Conservation (phyloP, 1,140 invertebrate genomes). For the Babylonia areolata region DNA sequence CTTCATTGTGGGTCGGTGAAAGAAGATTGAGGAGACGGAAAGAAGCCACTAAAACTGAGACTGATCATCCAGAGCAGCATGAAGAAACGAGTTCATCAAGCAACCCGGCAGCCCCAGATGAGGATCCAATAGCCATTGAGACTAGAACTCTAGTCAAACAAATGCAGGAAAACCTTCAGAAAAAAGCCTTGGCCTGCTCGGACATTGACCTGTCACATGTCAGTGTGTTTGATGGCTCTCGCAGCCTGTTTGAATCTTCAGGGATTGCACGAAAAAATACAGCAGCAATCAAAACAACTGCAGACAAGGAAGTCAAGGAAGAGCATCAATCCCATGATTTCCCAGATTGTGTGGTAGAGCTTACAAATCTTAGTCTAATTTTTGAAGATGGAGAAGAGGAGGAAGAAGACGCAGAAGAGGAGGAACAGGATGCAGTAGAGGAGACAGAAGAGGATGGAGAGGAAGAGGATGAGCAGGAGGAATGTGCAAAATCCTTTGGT, state of each 20-base stretch:
- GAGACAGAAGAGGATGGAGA: slow-evolving; percentile 13
- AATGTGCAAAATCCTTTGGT: neutral
- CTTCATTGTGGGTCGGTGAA: neutral
- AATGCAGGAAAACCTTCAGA: neutral
- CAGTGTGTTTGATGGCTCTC: neutral
- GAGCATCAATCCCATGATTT: neutral
- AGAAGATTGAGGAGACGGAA: neutral
- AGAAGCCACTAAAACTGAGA: neutral
- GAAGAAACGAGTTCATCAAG: neutral
- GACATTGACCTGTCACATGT: neutral
- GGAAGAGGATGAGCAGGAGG: neutral
- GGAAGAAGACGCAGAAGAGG: slow-evolving; percentile 33
- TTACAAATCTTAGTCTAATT: slow-evolving; percentile 35
- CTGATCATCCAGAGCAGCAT: neutral
- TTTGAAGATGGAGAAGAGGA: slow-evolving; percentile 45
- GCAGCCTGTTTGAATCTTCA: slow-evolving; percentile 26
- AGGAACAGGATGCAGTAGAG: slow-evolving; percentile 27
- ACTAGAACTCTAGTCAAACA: neutral
- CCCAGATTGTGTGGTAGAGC: neutral
- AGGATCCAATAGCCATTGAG: slow-evolving; percentile 1
- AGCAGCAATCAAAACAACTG: neutral
- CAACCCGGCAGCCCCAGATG: neutral
- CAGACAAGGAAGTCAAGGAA: neutral
- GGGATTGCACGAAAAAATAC: neutral
- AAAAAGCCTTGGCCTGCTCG: neutral